Conservation (phyloP, 1,140 invertebrate genomes). For the Trialeurodes vaporariorum region DNA sequence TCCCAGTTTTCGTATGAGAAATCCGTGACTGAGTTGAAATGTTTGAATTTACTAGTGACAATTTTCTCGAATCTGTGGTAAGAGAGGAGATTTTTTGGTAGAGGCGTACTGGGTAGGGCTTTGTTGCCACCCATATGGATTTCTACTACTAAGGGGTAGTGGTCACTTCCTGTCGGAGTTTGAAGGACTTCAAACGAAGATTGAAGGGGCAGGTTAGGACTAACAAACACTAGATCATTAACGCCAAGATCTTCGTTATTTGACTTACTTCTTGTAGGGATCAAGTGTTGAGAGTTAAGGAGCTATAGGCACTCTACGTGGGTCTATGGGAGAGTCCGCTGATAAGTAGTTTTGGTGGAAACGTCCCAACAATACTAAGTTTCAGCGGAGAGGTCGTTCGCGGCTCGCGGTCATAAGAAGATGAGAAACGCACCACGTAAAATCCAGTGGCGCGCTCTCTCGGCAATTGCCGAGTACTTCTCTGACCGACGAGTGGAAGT, state of each 20-base stretch:
- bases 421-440: too few relatives aligned
- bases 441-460: too few relatives aligned
- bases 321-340: too few relatives aligned
- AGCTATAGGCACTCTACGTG: too few relatives aligned
- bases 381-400: too few relatives aligned
- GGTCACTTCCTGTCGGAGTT: background rate
- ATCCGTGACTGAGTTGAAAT: background rate
- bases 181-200: background rate
- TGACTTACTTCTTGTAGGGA: background rate
- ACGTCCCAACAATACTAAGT: too few relatives aligned
- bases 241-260: background rate
- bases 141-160: background rate
- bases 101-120: background rate
- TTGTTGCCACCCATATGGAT: background rate
- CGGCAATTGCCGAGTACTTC: too few relatives aligned
- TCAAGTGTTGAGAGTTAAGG: background rate
- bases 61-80: background rate
- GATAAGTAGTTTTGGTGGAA: too few relatives aligned
- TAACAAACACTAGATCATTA: background rate
- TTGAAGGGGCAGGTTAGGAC: background rate
- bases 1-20: background rate
- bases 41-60: background rate
- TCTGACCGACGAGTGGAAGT: too few relatives aligned
- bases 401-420: too few relatives aligned
- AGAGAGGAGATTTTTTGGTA: background rate